Evolutionary conservation across 1,140 invertebrate species (phyloP).

Genomic region (Cyclina sinensis): DNA sequence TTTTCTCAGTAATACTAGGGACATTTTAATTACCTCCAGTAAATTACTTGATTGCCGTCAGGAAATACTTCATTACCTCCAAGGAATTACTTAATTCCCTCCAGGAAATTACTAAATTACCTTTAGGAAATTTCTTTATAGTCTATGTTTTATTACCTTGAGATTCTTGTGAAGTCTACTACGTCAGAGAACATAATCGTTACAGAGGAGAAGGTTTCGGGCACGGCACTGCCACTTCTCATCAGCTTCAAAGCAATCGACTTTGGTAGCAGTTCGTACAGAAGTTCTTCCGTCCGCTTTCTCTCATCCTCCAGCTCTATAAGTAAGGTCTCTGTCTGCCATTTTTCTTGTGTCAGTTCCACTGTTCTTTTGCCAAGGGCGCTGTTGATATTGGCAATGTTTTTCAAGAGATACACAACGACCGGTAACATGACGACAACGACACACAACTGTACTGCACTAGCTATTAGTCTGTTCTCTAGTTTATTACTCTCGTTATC

Average conservation of each 20-base stretch:
- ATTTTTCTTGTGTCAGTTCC: not conserved
- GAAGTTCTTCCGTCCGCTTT: slow-evolving; percentile 44
- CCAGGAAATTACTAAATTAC: too few species aligned
- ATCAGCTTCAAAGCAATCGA: slow-evolving; percentile 48
- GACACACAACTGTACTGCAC: slow-evolving; percentile 14
- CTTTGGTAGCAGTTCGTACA: slow-evolving; percentile 52
- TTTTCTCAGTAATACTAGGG: too few species aligned
- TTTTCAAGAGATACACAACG: not conserved
- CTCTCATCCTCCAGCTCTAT: not conserved
- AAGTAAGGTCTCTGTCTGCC: not conserved
- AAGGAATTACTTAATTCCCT: too few species aligned
- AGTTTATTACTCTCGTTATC: slow-evolving; percentile 7
- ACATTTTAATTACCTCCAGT: too few species aligned
- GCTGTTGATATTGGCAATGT: slow-evolving; percentile 49
- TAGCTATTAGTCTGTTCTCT: not conserved
- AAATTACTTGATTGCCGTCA: too few species aligned
- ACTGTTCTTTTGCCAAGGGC: slow-evolving; percentile 36
- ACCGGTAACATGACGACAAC: slow-evolving; percentile 37
- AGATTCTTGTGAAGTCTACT: slow-evolving; percentile 92
- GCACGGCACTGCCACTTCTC: slow-evolving; percentile 2
- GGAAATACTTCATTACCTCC: too few species aligned
- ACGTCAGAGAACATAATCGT: slow-evolving; percentile 91
- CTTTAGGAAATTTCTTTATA: too few species aligned
- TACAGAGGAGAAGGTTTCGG: slow-evolving; percentile 39
- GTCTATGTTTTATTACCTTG: too few species aligned